These are phyloP conservation scores for Catocala nupta DNA, from an alignment of 2,888 invertebrate genomes.

Conservation along the genomic window DNA sequence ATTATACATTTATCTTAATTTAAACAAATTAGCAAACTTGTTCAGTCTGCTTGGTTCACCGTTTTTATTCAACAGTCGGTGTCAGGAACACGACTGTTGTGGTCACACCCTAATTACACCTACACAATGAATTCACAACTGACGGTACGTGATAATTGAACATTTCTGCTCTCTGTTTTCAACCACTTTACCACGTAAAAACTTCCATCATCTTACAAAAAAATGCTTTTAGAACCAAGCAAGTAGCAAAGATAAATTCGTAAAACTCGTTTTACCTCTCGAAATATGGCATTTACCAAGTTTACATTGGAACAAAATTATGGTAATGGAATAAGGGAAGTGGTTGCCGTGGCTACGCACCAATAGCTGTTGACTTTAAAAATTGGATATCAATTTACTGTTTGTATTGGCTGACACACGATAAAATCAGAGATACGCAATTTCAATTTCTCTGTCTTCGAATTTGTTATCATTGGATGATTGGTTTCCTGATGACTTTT, in stretches of 20 bases:
- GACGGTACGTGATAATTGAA: neutral
- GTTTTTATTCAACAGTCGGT: neutral
- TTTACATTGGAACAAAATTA: slow-evolving; percentile 56
- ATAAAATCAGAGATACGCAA: slow-evolving; percentile 7
- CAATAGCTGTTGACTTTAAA: slow-evolving; percentile 25
- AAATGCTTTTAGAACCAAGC: slow-evolving; percentile 36
- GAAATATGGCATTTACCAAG: slow-evolving; percentile 54
- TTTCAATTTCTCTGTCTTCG: slow-evolving; percentile 4
- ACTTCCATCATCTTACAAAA: slow-evolving; percentile 15
- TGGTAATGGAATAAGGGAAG: slow-evolving; percentile 43
- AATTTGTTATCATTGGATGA: slow-evolving; percentile 6
- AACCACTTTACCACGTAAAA: slow-evolving; percentile 18
- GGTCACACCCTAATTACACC: slow-evolving; percentile 1
- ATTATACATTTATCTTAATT: too few relatives aligned
- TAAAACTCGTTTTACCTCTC: slow-evolving; percentile 40
- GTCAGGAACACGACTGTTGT: neutral
- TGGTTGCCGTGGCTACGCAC: slow-evolving; percentile 16
- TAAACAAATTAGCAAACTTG: too few relatives aligned
- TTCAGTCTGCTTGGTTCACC: neutral
- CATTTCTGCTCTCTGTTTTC: slow-evolving; percentile 16
- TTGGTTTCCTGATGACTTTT: slow-evolving; percentile 6
- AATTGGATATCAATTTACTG: slow-evolving; percentile 43
- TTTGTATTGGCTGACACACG: slow-evolving; percentile 28
- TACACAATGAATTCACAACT: slow-evolving; percentile 2
- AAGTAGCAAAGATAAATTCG: slow-evolving; percentile 48